Conservation (phyloP, 2,797 vertebrate genomes). For the Acipenser ruthenus region DNA sequence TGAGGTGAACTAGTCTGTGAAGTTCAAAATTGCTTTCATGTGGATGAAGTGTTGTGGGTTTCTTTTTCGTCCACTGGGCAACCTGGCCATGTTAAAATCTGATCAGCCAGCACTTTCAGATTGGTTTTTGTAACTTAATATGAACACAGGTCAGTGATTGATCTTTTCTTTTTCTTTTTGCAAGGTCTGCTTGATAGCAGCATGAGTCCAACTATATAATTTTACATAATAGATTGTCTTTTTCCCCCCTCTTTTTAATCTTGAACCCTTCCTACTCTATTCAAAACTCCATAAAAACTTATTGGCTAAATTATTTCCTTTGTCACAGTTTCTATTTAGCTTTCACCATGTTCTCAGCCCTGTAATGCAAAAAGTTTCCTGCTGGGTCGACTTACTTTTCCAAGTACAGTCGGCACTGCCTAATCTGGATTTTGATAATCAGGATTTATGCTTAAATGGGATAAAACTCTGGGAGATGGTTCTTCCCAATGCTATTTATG, state of each 20-base stretch:
- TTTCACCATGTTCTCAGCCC: slow-evolving; percentile 5
- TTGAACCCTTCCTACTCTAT: slow-evolving; percentile 11
- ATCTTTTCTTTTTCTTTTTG: slow-evolving; percentile 14
- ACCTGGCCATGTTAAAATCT: slow-evolving; percentile 3
- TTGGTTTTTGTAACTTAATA: slow-evolving; percentile 13
- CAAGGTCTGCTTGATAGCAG: slow-evolving; percentile 17
- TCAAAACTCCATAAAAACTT: slow-evolving; percentile 9
- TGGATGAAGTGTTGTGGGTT: neutral
- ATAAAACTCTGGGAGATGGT: too few species aligned
- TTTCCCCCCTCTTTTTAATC: slow-evolving; percentile 1
- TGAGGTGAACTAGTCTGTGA: slow-evolving; percentile 3
- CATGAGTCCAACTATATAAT: slow-evolving; percentile 8
- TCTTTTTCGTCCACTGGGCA: slow-evolving; percentile 2
- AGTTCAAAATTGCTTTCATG: slow-evolving; percentile 7
- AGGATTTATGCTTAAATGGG: too few species aligned
- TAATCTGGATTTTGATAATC: neutral
- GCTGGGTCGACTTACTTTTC: neutral
- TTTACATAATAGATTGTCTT: slow-evolving; percentile 20
- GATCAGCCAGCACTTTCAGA: slow-evolving; percentile 9
- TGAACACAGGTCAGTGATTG: slow-evolving; percentile 19
- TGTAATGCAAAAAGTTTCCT: neutral
- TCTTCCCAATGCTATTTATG: too few species aligned
- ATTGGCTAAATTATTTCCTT: neutral
- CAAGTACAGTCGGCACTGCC: neutral
- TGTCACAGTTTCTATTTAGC: slow-evolving; percentile 2